Conservation (phyloP, 1,140 invertebrate genomes). For the Halesus radiatus region DNA sequence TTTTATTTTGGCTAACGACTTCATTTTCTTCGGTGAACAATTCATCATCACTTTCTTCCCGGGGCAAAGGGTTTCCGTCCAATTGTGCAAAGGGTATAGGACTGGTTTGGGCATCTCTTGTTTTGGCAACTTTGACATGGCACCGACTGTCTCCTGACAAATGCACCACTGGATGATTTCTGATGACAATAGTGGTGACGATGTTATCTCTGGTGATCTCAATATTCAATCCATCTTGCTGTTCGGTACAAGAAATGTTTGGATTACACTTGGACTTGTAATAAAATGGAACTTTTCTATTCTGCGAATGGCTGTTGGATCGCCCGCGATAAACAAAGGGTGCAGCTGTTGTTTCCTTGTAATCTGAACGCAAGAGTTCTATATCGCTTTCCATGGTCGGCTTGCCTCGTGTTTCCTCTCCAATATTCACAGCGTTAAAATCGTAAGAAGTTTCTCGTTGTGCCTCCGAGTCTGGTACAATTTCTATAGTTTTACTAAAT, state of each 20-base stretch:
- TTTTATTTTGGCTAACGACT: no score
- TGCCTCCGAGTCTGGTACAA: neutral
- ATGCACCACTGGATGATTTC: constrained; percentile 36
- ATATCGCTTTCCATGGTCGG: neutral
- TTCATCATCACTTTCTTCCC: neutral
- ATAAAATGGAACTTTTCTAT: constrained; percentile 39
- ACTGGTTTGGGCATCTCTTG: constrained; percentile 46
- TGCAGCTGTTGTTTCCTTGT: neutral
- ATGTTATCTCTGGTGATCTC: constrained; percentile 36
- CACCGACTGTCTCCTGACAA: neutral
- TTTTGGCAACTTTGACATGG: constrained; percentile 19
- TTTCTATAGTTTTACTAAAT: neutral
- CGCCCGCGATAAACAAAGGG: constrained; percentile 21
- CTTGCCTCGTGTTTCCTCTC: neutral
- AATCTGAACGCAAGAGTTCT: neutral
- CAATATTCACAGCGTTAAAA: neutral
- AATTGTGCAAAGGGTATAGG: constrained; percentile 13
- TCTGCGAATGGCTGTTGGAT: neutral
- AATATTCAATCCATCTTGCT: constrained; percentile 41
- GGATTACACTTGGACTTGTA: constrained; percentile 41
- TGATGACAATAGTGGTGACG: constrained; percentile 15
- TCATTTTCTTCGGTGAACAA: neutral
- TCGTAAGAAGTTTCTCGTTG: constrained; percentile 18
- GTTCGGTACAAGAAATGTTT: constrained; percentile 6
- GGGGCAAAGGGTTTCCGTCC: neutral